Base-by-base conservation (phyloP, 2,888 invertebrate genomes). In the Dolichomitus sp. region DNA sequence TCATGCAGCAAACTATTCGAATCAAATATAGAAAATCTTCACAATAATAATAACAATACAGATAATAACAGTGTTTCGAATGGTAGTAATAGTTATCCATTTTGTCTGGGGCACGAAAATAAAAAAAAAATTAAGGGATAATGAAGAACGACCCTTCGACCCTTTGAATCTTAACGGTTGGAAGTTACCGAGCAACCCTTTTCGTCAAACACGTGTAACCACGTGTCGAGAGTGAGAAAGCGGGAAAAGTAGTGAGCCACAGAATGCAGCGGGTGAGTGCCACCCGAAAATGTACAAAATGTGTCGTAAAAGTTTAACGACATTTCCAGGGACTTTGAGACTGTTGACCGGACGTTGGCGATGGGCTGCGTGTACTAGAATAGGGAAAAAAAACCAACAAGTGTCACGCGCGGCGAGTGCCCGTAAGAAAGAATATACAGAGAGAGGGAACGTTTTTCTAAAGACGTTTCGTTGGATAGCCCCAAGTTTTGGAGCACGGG, bases 241-340 rank as follows among this genome's bases (percentile, higher is more conserved):
- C 17, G 27, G 17, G 40, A 65, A 40, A 45, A 27, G 42, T 14
- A 17, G 17, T 17, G 17, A 6, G 4, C n/a, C 37, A 37, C 12
- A 30, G 42, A 14, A 19, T 61, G 17, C 61, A 69, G 45, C 78
- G 61, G 37, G 33, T 19, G 33, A 9, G 7, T 61, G 17, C 17
- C 19, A 11, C 1, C 17, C 70, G 59, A 50, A 75, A 37, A 76
- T 72, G 66, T 52, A 68, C 68, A 52, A 73, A 81, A 81, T 40
- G 79, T 42, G 61, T 77, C 75, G 81, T 81, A 77, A 73, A 48
- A 81, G n/a, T 76, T 81, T 73, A 81, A 81, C 81, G 81, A 77
- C 81, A 63, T 77, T 77, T n/a, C 50, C 33, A 81, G 61, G 7
- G 68, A 30, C 6, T 59, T 59, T 4, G 17, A 42, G 57, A 40